Evolutionary conservation across 35 echinoderm and acorn worm genomes (phyloP), one percentile per base, ranked within the genome.

Genomic region (Stichopus chloronotus): DNA sequence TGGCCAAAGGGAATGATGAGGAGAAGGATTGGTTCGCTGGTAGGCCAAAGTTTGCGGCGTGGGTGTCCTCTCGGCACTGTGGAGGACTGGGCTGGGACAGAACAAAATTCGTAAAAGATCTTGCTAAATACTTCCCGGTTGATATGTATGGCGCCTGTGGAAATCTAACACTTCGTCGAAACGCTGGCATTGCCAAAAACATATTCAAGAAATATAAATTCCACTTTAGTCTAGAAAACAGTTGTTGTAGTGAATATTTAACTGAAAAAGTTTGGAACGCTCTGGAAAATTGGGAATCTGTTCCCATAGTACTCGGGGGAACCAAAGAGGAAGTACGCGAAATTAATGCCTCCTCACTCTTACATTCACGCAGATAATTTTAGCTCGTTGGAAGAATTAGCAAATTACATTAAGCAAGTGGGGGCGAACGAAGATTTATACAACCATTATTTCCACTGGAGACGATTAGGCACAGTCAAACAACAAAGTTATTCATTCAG

Each of bases 41-140:
- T 23, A 90, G 88, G 24, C 59, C 68, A 6, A 56, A 86, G 58
- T 83, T 93, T 1, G 81, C 81, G 16, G 83, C 81, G 57, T 93
- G 92, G 92, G 83, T 93, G 25, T 78, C 74, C 16, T 78, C 92
- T 25, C n/a, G n/a, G n/a, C n/a, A 86, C 84, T 88, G 84, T 52
- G 84, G 87, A 56, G 68, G 78, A 5, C 19, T 61, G 20, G 14
- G 21, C 10, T 93, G 92, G 92, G 59, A 93, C 5, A 87, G 82
- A 59, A 93, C 82, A 13, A 65, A 87, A n/a, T n/a, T n/a, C n/a
- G n/a, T n/a, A n/a, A n/a, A n/a, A n/a, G n/a, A n/a, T n/a, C n/a
- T n/a, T n/a, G n/a, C n/a, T n/a, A n/a, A n/a, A n/a, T n/a, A n/a
- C n/a, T n/a, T n/a, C n/a, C n/a, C n/a, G n/a, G n/a, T n/a, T n/a